A percentile compares a stretch with the other conserved stretches of the same genome.
Conservation (phyloP, 2,113 vertebrate species). For the Oriolus oriolus region DNA sequence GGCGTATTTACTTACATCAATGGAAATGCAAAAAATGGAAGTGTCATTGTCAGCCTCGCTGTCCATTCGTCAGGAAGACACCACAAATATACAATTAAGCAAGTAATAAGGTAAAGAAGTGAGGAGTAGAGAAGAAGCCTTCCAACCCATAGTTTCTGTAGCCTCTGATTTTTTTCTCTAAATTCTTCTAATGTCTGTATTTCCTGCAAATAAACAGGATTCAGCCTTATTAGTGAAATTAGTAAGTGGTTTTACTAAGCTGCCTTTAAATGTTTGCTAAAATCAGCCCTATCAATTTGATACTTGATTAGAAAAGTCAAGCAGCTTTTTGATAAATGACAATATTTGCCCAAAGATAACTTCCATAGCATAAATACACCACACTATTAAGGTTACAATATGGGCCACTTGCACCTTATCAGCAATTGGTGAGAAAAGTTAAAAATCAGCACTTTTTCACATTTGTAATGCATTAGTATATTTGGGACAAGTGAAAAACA, state of each 20-base stretch:
- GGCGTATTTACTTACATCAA: conserved; percentile 84
- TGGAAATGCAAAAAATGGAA: conserved; percentile 90
- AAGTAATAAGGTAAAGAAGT: conserved; percentile 84
- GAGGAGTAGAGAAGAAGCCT: conserved; percentile 89
- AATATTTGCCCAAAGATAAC: background rate
- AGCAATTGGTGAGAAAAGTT: background rate
- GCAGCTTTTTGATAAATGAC: background rate
- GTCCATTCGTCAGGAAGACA: conserved; percentile 90
- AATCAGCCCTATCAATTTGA: background rate
- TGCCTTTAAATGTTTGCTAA: background rate
- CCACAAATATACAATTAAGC: conserved; percentile 88
- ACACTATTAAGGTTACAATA: background rate
- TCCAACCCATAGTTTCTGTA: conserved; percentile 91
- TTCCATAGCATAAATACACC: background rate
- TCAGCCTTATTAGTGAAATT: background rate
- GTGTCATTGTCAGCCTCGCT: conserved; percentile 82
- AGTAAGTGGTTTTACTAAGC: background rate
- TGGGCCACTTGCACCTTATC: background rate
- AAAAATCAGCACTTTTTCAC: background rate
- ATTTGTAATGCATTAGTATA: background rate
- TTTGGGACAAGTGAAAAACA: background rate
- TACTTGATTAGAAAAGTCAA: background rate
- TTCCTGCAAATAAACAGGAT: conserved; percentile 76
- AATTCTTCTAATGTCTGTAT: conserved; percentile 90
- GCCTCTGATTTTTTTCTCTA: conserved; percentile 91